phyloP scores from a whole-genome alignment of 2,888 invertebrate genomes.

The Trimorus sp. region DNA sequence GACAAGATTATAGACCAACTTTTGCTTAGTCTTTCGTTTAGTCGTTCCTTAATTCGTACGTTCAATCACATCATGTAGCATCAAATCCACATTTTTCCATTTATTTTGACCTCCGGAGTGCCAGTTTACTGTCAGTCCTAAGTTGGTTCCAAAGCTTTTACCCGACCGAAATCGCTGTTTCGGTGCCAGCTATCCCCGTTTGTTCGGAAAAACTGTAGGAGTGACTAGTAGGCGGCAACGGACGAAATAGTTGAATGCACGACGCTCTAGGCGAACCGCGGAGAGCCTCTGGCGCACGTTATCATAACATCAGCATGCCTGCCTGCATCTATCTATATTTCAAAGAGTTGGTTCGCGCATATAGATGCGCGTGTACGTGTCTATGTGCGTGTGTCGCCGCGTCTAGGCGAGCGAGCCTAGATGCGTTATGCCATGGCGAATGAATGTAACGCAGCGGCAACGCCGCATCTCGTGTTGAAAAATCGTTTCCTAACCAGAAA shows the following conservation, averaged over 20 bases:
- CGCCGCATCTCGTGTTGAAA: slow-evolving; percentile 25
- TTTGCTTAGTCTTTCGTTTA: too few species aligned
- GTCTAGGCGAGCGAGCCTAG: slow-evolving; percentile 66
- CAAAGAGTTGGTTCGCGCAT: slow-evolving; percentile 70
- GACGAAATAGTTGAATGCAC: slow-evolving; percentile 41
- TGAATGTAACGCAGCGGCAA: slow-evolving; percentile 65
- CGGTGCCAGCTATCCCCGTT: too few species aligned
- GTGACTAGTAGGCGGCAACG: slow-evolving; percentile 1
- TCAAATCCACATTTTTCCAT: too few species aligned
- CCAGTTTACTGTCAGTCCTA: too few species aligned
- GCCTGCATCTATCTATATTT: slow-evolving; percentile 74
- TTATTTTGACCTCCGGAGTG: too few species aligned
- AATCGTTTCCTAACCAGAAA: too few species aligned
- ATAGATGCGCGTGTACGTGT: slow-evolving; percentile 64
- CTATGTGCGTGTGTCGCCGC: slow-evolving; percentile 61
- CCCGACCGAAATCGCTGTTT: too few species aligned
- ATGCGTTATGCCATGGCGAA: slow-evolving; percentile 65
- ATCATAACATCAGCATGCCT: slow-evolving; percentile 74
- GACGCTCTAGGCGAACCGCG: slow-evolving; percentile 26
- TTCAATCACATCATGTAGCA: too few species aligned
- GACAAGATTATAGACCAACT: too few species aligned
- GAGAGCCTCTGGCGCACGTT: slow-evolving; percentile 73
- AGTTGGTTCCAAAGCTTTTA: too few species aligned
- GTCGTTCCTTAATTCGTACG: too few species aligned
- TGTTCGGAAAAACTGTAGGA: slow-evolving; percentile 5